Base-by-base conservation (phyloP, 2,797 vertebrate species). In the Mionectes olivaceus region DNA sequence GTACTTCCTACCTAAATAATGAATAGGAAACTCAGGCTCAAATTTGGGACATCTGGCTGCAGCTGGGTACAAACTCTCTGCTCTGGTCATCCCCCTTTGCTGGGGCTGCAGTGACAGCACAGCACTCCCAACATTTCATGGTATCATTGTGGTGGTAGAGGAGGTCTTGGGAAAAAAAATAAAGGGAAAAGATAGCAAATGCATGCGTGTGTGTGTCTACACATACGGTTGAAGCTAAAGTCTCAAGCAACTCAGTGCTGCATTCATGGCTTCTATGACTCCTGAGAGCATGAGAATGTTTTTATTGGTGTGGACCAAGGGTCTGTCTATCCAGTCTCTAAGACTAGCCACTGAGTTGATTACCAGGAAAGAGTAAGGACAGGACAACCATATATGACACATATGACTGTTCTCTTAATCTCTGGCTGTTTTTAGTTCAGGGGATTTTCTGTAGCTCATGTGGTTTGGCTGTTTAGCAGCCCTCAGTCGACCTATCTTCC, bases 391-490 rank as follows among this genome's bases (percentile, higher is more conserved):
- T 83, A 65, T 59, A 67, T 71, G 87, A 92, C 59, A 76, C 22
- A 79, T 82, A 46, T 65, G 50, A 79, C 71, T 73, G 19, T 61
- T 85, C 60, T 65, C 41, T 49, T 89, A 49, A 74, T 56, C 53
- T 87, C 69, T 44, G 60, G 3, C n/a, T 81, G 49, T 2, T 88
- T 93, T 75, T 71, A 85, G 55, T 49, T 87, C 44, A 55, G 52
- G 33, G 59, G 47, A 85, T 91, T 87, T 95, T 93, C 76, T 89
- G 49, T 77, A 89, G 67, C 83, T 85, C 71, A 47, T 83, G 49
- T 60, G 68, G 56, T 91, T 85, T 87, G 82, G 47, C 64, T 80
- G 7, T 85, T 86, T 60, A 89, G 70, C 57, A 90, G 49, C 28
- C 53, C 32, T 86, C 74, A 79, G 44, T 14, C 87, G 68, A 85